Evolutionary conservation across 2,888 invertebrate genomes (phyloP), one percentile per base, ranked within the genome.

Genomic region (Darwinula stevensoni): DNA sequence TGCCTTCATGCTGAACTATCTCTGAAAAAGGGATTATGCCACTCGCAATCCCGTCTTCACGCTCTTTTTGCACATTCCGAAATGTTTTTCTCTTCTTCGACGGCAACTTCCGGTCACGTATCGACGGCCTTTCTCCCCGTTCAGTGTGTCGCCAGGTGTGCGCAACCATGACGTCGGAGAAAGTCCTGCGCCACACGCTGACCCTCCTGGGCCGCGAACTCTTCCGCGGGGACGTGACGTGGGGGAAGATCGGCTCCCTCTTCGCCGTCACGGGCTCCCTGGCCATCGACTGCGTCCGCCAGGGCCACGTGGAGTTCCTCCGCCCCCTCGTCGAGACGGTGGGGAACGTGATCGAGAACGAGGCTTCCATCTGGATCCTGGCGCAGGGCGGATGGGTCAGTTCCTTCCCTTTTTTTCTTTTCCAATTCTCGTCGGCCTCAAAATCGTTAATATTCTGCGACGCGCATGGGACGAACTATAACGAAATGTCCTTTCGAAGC

Each of bases 371-470:
- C 1, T 82, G 80, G 80, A 66, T 82, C 9, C 67, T 69, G 32
- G 57, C 64, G 30, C 72, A 75, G 44, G 78, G 78, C 13, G 80
- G 80, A 48, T 82, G 82, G 80, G 78, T 78, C 52, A 44, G 52
- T 38, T 15, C 27, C 13, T 16, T 5, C 9, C 14, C 16, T 12
- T 17, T 17, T 30, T 16, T 16, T 18, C 22, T 22, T n/a, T n/a
- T n/a, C n/a, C n/a, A n/a, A n/a, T n/a, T n/a, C n/a, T n/a, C n/a
- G n/a, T n/a, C n/a, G n/a, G n/a, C n/a, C n/a, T n/a, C n/a, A n/a
- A n/a, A n/a, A n/a, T n/a, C n/a, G n/a, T n/a, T n/a, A n/a, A n/a
- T n/a, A n/a, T n/a, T n/a, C n/a, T n/a, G n/a, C n/a, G n/a, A n/a
- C n/a, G n/a, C n/a, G n/a, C n/a, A n/a, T n/a, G n/a, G n/a, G n/a